phyloP scores from a whole-genome alignment of 2,113 vertebrate species.

The Phylloscopus whistleri region DNA sequence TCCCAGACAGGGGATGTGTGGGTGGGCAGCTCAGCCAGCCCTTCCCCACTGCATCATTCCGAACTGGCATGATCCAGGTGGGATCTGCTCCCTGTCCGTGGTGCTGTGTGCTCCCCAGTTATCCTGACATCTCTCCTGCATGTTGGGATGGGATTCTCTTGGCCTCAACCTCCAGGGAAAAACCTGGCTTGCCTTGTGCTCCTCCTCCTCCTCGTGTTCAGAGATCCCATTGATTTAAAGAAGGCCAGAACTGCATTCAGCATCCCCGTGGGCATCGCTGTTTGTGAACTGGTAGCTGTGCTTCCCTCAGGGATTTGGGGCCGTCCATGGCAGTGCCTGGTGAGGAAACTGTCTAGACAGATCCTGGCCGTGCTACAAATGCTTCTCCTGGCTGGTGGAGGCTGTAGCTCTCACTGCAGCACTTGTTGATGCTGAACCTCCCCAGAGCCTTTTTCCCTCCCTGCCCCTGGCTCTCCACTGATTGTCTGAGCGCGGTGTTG shows the following conservation, averaged over 20 bases:
- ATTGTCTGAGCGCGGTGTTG: neutral
- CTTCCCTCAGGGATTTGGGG: neutral
- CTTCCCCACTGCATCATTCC: neutral
- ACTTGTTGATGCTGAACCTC: neutral
- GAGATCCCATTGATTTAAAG: neutral
- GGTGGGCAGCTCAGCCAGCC: neutral
- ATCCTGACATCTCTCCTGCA: neutral
- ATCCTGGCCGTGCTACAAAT: accelerated
- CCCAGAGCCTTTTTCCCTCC: accelerated
- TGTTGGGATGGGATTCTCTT: neutral
- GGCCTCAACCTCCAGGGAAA: neutral
- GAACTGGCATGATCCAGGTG: neutral
- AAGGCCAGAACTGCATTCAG: neutral
- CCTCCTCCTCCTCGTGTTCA: neutral
- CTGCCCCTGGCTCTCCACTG: neutral
- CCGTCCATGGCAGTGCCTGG: neutral
- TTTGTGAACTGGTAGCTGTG: neutral
- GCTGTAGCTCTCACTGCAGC: neutral
- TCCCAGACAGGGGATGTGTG: neutral
- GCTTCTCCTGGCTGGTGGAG: neutral
- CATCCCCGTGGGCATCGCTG: neutral
- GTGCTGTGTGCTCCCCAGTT: neutral
- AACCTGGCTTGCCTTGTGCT: neutral
- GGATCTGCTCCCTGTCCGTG: neutral
- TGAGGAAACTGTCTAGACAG: neutral